phyloP scores from a whole-genome alignment of 2,113 vertebrate genomes.

The Etia nguti region DNA sequence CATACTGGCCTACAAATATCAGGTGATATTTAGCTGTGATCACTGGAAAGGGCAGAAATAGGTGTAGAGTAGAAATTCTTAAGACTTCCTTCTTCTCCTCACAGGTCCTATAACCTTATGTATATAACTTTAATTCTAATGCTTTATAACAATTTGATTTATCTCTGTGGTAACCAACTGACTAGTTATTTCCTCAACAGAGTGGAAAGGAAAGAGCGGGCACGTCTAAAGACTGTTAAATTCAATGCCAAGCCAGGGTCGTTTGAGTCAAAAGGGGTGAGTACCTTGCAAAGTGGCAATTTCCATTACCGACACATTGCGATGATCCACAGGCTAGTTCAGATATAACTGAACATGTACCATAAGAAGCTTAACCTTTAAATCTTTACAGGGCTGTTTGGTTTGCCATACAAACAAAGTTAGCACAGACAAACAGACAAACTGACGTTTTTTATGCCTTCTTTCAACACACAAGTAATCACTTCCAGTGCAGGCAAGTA shows the following conservation, averaged over 20 bases:
- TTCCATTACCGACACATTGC: not conserved
- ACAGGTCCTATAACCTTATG: not conserved
- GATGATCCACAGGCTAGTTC: not conserved
- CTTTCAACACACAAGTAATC: not conserved
- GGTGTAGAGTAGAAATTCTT: not conserved
- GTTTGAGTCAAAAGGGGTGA: constrained; percentile 92
- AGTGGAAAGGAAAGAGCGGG: constrained; percentile 94
- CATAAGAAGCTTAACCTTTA: accelerated
- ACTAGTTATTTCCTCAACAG: constrained; percentile 65
- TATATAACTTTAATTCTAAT: not conserved
- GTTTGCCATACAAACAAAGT: not conserved
- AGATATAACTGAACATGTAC: not conserved
- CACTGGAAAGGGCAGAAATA: not conserved
- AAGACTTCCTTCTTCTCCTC: not conserved
- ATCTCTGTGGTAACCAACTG: not conserved
- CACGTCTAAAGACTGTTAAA: constrained; percentile 96
- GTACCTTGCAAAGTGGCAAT: constrained; percentile 46
- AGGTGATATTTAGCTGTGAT: not conserved
- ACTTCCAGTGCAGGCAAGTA: not conserved
- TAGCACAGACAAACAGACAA: not conserved
- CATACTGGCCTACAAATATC: not conserved
- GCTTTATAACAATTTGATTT: not conserved
- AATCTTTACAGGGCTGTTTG: not conserved
- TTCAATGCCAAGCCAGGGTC: constrained; percentile 92
- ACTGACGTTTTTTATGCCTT: not conserved